phyloP scores from a whole-genome alignment of 2,888 invertebrate genomes.

The Tiphia femorata region DNA sequence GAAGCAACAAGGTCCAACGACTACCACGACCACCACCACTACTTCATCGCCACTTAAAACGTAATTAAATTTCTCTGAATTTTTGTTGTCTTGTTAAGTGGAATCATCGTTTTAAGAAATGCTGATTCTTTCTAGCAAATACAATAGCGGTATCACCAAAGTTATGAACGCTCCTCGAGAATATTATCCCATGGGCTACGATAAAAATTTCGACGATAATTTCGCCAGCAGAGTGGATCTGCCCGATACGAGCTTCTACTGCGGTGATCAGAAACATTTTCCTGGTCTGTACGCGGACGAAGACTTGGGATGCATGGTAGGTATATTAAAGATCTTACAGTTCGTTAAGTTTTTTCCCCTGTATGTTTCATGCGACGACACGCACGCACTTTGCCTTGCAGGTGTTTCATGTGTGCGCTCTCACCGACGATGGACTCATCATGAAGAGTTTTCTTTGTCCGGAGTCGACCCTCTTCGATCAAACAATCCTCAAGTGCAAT shows the following conservation, averaged over 20 bases:
- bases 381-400: slow-evolving; percentile 55
- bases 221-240: slow-evolving; percentile 87
- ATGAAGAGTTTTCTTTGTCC: slow-evolving; percentile 94
- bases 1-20: slow-evolving; percentile 71
- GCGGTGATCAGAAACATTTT: slow-evolving; percentile 91
- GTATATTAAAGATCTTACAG: slow-evolving; percentile 39
- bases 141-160: slow-evolving; percentile 69
- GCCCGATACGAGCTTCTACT: slow-evolving; percentile 86
- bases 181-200: slow-evolving; percentile 89
- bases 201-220: slow-evolving; percentile 91
- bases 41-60: slow-evolving; percentile 64
- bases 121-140: slow-evolving; percentile 24
- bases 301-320: slow-evolving; percentile 90
- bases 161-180: slow-evolving; percentile 93
- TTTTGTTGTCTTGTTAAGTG: neutral
- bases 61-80: slow-evolving; percentile 34
- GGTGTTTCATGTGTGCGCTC: slow-evolving; percentile 93
- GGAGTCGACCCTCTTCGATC: slow-evolving; percentile 91
- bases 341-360: neutral
- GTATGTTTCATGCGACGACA: slow-evolving; percentile 1
- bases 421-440: slow-evolving; percentile 89
- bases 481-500: slow-evolving; percentile 91
- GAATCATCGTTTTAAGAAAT: neutral
- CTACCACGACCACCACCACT: slow-evolving; percentile 69
- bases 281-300: slow-evolving; percentile 91